Conservation (phyloP, 2,113 vertebrate species). For the Cygnus buccinator region DNA sequence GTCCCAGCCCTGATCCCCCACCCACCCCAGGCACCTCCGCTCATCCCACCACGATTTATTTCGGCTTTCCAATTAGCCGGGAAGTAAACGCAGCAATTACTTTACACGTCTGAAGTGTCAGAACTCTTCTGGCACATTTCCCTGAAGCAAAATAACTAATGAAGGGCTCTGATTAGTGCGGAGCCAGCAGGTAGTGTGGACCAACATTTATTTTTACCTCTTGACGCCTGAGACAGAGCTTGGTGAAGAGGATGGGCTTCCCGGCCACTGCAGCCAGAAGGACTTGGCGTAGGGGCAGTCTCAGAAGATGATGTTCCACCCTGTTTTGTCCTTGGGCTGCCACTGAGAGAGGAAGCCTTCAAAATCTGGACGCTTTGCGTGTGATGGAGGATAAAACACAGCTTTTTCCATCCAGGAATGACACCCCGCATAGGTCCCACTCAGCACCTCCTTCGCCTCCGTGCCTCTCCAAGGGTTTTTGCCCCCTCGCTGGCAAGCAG, state of each 20-base stretch:
- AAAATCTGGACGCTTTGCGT: not conserved
- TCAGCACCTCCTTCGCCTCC: not conserved
- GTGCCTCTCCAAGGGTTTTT: not conserved
- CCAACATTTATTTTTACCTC: conserved; percentile 15
- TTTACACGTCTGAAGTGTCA: not conserved
- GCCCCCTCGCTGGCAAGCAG: not conserved
- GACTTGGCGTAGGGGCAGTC: not conserved
- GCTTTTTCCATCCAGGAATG: not conserved
- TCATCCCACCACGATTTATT: not conserved
- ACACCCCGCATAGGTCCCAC: not conserved
- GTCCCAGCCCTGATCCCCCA: not conserved
- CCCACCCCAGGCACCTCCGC: rapidly evolving
- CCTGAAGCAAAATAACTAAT: conserved; percentile 47
- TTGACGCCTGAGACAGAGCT: not conserved
- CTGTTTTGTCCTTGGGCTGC: not conserved
- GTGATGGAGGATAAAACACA: not conserved
- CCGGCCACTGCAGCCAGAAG: not conserved
- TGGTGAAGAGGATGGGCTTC: not conserved
- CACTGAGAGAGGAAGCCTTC: not conserved
- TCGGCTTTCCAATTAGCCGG: not conserved
- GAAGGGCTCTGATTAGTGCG: not conserved
- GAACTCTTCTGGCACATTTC: not conserved
- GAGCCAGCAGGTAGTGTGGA: not conserved
- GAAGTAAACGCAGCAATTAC: not conserved
- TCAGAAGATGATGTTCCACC: not conserved